A percentile compares a stretch with the other conserved stretches of the same genome.
Conservation (phyloP, 2,797 vertebrate genomes). For the Epinephelus coioides region DNA sequence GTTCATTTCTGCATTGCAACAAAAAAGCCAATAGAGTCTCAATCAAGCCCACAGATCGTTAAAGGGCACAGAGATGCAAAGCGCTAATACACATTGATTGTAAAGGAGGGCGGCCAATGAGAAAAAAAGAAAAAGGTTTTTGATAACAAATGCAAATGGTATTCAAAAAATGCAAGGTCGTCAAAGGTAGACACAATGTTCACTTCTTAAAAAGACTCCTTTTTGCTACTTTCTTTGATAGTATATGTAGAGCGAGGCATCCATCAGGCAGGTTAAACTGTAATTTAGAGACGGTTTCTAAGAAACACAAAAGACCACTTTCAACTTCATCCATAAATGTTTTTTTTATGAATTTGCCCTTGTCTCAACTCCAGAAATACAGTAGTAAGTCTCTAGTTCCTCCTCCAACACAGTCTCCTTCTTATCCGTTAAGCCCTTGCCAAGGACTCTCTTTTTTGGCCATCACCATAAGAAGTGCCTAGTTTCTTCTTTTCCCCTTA, state of each 20-base stretch:
- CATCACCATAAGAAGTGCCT: conserved; percentile 64
- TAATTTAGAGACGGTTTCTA: conserved; percentile 33
- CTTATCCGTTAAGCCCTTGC: conserved; percentile 68
- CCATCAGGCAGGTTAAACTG: conserved; percentile 19
- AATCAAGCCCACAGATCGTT: conserved; percentile 67
- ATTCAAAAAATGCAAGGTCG: conserved; percentile 71
- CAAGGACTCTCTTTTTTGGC: conserved; percentile 71
- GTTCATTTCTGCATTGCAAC: conserved; percentile 57
- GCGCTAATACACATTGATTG: conserved; percentile 68
- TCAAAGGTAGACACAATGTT: conserved; percentile 1
- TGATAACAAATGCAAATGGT: conserved; percentile 71
- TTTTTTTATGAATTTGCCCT: conserved; percentile 50
- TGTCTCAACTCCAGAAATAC: conserved; percentile 52
- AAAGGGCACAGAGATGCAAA: conserved; percentile 64
- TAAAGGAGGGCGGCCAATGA: conserved; percentile 55
- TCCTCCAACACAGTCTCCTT: conserved; percentile 50
- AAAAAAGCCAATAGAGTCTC: conserved; percentile 57
- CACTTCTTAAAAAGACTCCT: conserved; percentile 7
- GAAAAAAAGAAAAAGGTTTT: conserved; percentile 64
- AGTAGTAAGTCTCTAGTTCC: conserved; percentile 42
- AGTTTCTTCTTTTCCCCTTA: conserved; percentile 34
- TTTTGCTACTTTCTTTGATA: conserved; percentile 5
- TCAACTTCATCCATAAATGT: conserved; percentile 38
- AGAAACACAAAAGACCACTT: conserved; percentile 38
- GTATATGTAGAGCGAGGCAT: not conserved